These are phyloP conservation scores for Gymnocypris eckloni DNA, from an alignment of 2,797 vertebrate genomes.

Conservation along the genomic window DNA sequence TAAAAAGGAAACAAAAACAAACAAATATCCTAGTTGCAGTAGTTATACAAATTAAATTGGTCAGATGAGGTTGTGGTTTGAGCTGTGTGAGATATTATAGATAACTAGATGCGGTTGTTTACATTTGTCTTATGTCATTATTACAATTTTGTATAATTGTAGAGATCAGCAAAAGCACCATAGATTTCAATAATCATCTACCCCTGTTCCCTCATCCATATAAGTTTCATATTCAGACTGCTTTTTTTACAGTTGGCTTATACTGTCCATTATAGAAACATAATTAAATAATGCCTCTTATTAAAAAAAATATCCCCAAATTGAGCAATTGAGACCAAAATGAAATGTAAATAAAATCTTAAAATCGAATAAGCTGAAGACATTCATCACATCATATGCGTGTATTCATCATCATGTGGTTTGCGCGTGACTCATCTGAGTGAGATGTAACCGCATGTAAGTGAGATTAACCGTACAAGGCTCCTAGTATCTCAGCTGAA, in stretches of 20 bases:
- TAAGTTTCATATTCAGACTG: background rate
- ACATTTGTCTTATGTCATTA: background rate
- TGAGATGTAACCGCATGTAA: slow-evolving; percentile 33
- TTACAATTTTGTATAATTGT: slow-evolving; percentile 15
- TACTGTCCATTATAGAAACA: background rate
- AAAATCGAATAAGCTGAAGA: slow-evolving; percentile 71
- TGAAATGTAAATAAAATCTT: slow-evolving; percentile 55
- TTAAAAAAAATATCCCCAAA: slow-evolving; percentile 2
- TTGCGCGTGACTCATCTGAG: slow-evolving; percentile 40
- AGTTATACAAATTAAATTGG: background rate
- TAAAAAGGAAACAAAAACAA: slow-evolving; percentile 11
- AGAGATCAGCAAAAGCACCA: slow-evolving; percentile 27
- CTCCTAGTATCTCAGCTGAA: slow-evolving; percentile 70
- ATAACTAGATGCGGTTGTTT: background rate
- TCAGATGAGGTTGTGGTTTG: background rate
- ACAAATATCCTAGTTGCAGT: background rate
- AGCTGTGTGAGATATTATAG: background rate
- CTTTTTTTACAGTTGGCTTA: background rate
- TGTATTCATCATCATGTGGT: slow-evolving; percentile 24
- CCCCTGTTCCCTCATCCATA: background rate
- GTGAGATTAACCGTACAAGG: slow-evolving; percentile 50
- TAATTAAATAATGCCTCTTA: slow-evolving; percentile 35
- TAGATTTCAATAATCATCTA: slow-evolving; percentile 23
- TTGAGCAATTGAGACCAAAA: slow-evolving; percentile 12
- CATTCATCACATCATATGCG: slow-evolving; percentile 67